Percentiles rank a stretch among this genome's conserved stretches.
These are phyloP conservation scores for Anniella stebbinsi DNA, from an alignment of 2,797 vertebrate species.

Conservation along the genomic window DNA sequence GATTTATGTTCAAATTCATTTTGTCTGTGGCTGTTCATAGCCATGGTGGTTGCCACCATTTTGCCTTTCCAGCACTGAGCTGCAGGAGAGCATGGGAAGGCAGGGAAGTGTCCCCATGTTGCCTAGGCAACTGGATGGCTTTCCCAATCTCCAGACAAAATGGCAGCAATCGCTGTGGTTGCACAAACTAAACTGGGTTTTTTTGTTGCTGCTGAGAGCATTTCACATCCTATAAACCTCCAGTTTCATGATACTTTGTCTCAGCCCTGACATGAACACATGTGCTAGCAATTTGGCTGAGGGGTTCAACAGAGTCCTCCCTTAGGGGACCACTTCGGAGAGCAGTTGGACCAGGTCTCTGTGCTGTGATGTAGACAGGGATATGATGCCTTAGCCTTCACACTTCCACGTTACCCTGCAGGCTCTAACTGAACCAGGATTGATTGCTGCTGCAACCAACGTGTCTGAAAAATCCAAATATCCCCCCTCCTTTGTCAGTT, in stretches of 20 bases:
- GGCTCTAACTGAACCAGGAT: background rate
- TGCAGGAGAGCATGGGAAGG: background rate
- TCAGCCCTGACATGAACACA: background rate
- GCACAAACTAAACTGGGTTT: background rate
- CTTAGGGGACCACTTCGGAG: fast-evolving
- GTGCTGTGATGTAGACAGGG: background rate
- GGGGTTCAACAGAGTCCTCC: background rate
- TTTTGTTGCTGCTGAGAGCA: too few species aligned
- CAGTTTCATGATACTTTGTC: background rate
- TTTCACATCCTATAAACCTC: background rate
- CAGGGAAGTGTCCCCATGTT: background rate
- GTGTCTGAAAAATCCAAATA: background rate
- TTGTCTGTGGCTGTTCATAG: background rate
- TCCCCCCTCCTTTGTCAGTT: background rate
- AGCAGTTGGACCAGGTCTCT: background rate
- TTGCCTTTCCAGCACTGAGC: background rate
- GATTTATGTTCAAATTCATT: background rate
- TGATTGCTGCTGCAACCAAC: fast-evolving
- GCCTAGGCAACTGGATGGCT: background rate
- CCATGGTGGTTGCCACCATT: background rate
- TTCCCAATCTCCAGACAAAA: background rate
- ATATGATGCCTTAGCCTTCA: background rate
- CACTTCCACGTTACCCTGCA: background rate
- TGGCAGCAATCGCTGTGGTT: background rate
- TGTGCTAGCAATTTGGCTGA: background rate